Percentiles rank a stretch among this genome's conserved stretches.
phyloP scores from a whole-genome alignment of 2,888 invertebrate genomes.

The Sarcophaga caerulescens region DNA sequence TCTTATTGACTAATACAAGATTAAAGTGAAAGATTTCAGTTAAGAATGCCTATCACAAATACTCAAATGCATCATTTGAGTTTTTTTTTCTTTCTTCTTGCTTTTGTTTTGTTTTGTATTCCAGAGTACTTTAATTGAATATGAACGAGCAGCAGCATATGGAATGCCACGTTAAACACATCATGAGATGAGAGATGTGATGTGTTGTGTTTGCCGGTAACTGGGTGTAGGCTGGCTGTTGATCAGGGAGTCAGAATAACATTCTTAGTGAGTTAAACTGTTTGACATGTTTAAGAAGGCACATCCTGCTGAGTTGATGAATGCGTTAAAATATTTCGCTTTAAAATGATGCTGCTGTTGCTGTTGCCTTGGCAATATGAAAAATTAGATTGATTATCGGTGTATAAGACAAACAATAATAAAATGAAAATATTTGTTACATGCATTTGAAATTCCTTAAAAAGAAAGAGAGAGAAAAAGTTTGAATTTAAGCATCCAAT shows the following conservation, averaged over 20 bases:
- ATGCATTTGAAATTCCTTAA: too few relatives aligned
- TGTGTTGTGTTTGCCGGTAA: background rate
- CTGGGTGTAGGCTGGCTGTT: slow-evolving; percentile 6
- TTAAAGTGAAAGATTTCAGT: slow-evolving; percentile 69
- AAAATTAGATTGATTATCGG: background rate
- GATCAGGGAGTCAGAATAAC: background rate
- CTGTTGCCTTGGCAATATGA: slow-evolving; percentile 16
- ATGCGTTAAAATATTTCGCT: slow-evolving; percentile 54
- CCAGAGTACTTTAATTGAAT: slow-evolving; percentile 57
- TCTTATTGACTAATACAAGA: slow-evolving; percentile 69
- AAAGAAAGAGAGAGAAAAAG: too few relatives aligned
- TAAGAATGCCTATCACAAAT: slow-evolving; percentile 38
- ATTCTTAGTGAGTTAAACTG: slow-evolving; percentile 51
- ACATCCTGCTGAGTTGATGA: slow-evolving; percentile 68
- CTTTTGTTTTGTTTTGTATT: slow-evolving; percentile 22
- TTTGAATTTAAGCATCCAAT: too few relatives aligned
- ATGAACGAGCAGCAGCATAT: slow-evolving; percentile 23
- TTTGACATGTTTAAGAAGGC: slow-evolving; percentile 59
- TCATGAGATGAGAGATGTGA: slow-evolving; percentile 19
- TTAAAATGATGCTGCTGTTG: slow-evolving; percentile 38
- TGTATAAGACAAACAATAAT: background rate
- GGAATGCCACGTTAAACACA: slow-evolving; percentile 41
- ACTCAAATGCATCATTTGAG: slow-evolving; percentile 19
- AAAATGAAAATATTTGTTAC: background rate
- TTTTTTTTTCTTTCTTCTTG: slow-evolving; percentile 2